phyloP scores from a whole-genome alignment of 2,113 vertebrate genomes.

The Calidris pugnax region DNA sequence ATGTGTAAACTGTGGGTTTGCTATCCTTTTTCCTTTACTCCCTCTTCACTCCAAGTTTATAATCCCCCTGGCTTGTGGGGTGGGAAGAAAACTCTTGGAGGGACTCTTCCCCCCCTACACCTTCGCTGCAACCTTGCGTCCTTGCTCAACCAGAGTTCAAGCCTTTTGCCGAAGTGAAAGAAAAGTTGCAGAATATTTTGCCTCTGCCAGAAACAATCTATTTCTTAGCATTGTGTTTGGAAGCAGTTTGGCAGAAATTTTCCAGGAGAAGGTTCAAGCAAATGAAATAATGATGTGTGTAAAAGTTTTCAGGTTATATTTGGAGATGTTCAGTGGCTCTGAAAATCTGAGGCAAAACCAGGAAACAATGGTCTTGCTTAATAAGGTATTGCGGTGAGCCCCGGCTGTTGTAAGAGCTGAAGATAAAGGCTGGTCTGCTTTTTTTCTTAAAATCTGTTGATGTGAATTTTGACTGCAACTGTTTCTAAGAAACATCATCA shows the following conservation, averaged over 20 bases:
- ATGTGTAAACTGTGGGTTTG: background rate
- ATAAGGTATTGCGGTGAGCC: background rate
- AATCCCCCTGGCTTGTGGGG: background rate
- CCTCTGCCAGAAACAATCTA: background rate
- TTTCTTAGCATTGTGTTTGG: background rate
- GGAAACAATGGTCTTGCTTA: background rate
- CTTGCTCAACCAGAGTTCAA: background rate
- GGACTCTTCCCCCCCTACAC: too few relatives aligned
- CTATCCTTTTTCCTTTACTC: background rate
- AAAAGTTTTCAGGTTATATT: background rate
- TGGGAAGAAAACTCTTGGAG: background rate
- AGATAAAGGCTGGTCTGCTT: background rate
- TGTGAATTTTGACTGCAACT: background rate
- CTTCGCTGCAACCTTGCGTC: background rate
- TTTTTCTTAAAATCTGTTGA: background rate
- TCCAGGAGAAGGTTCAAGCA: background rate
- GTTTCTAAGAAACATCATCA: background rate
- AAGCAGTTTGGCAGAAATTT: background rate
- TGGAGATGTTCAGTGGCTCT: background rate
- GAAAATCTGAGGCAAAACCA: background rate
- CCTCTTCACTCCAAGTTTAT: background rate
- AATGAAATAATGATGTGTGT: background rate
- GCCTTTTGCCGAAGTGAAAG: background rate
- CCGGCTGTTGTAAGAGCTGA: background rate
- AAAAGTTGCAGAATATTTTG: background rate